These are phyloP conservation scores for Acanthurus tractus DNA, from an alignment of 2,797 vertebrate species.

Conservation along the genomic window DNA sequence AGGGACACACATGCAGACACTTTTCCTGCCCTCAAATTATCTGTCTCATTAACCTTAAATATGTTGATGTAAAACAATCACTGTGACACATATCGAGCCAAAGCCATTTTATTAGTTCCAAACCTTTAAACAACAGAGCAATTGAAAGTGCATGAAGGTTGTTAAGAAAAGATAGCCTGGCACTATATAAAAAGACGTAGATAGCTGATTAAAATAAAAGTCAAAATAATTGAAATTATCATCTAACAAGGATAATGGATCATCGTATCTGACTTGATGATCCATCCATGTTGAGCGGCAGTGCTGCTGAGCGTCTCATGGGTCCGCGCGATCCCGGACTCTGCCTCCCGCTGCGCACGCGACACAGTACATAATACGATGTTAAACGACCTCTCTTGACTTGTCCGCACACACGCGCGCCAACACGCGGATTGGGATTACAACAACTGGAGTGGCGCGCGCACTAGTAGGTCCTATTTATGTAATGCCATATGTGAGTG, in stretches of 20 bases:
- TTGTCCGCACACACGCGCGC: constrained; percentile 35
- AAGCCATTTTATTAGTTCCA: not conserved
- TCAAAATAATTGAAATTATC: not conserved
- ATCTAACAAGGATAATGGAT: too few relatives aligned
- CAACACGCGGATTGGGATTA: constrained; percentile 43
- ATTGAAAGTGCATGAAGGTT: too few relatives aligned
- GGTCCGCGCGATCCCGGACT: constrained; percentile 37
- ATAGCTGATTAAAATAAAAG: not conserved
- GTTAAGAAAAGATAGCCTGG: not conserved
- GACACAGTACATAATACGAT: constrained; percentile 12
- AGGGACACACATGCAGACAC: constrained; percentile 53
- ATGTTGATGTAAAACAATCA: constrained; percentile 34
- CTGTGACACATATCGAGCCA: constrained; percentile 32
- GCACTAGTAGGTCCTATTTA: constrained; percentile 60
- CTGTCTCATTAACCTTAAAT: constrained; percentile 73
- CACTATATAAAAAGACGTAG: too few relatives aligned
- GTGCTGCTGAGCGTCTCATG: constrained; percentile 16
- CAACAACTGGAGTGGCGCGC: constrained; percentile 63
- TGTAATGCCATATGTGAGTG: constrained; percentile 63
- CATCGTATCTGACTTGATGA: too few relatives aligned
- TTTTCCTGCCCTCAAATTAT: constrained; percentile 53
- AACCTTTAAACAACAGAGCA: constrained; percentile 1
- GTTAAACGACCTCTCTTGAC: constrained; percentile 58
- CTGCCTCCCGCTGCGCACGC: constrained; percentile 43
- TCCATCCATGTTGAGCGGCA: not conserved